Base-by-base conservation (phyloP, 1,140 invertebrate genomes). In the Saxidomus purpurata region DNA sequence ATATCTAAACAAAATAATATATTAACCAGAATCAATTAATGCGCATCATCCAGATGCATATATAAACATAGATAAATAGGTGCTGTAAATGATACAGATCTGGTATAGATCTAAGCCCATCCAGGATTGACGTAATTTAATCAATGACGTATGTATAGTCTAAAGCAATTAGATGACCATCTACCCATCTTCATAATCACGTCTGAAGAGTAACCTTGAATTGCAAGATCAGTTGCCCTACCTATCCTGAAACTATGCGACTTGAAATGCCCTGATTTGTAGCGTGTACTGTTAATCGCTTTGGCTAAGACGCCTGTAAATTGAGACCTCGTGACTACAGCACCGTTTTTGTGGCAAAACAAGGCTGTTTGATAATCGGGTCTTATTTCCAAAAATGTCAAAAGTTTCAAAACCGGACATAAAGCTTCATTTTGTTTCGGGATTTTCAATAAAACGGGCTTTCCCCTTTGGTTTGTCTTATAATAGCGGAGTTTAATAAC, bases 331-430 rank as follows among this genome's bases (percentile, higher is more conserved):
- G 52, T 55, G 52, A 55, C 52, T 22, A n/a, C 8, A 28, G 8
- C 3, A 22, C 69, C 40, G 28, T 86, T 55, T 22, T 1, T 1
- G 25, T 86, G 83, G 59, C 67, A 76, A 38, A 86, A 86, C 3
- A 76, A 55, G 2, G 4, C 1, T 13, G 63, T n/a, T 4, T 13
- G n/a, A 22, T 1, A 15, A 11, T 28, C 25, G 1, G 47, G 34
- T 52, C 69, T 52, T 3, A 49, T 34, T 9, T 0, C 4, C 6
- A 76, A 19, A 55, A 8, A 84, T 3, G 3, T 3, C 15, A 22
- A 4, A 8, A 43, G 15, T 8, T 4, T 43, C 4, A 4, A 43
- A 15, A 43, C 43, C 6, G 43, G 43, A 15, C 43, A 43, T 8
- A 43, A 8, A 43, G 4, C 43, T 4, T 15, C 43, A 43, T 3